phyloP scores from a whole-genome alignment of 1,140 invertebrate genomes.

The Caenorhabditis briggsae region DNA sequence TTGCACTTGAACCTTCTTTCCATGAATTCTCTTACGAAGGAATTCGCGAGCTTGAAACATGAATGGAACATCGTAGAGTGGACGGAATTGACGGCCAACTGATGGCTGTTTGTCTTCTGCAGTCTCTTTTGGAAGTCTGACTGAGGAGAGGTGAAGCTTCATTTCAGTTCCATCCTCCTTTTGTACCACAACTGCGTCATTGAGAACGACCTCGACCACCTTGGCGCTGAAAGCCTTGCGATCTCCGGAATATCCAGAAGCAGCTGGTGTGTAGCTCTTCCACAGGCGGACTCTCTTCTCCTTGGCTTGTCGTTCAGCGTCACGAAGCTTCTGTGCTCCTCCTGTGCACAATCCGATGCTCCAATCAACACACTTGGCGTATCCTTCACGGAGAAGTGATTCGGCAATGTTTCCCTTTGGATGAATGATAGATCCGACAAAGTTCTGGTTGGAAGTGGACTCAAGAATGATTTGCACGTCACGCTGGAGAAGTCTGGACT shows the following conservation, averaged over 20 bases:
- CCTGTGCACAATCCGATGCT: slow-evolving; percentile 85
- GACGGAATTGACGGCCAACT: slow-evolving; percentile 83
- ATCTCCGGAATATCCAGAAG: slow-evolving; percentile 62
- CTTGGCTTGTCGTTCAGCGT: slow-evolving; percentile 89
- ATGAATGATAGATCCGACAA: slow-evolving; percentile 93
- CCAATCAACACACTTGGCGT: slow-evolving; percentile 97
- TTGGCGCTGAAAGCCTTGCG: slow-evolving; percentile 69
- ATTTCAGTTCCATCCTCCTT: slow-evolving; percentile 85
- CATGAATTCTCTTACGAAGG: slow-evolving; percentile 87
- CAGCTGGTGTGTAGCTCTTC: slow-evolving; percentile 84
- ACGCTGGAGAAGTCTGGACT: slow-evolving; percentile 89
- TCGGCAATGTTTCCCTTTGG: slow-evolving; percentile 96
- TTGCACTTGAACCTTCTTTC: slow-evolving; percentile 88
- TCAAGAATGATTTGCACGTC: slow-evolving; percentile 91
- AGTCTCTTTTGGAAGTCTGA: slow-evolving; percentile 87
- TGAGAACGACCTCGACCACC: slow-evolving; percentile 90
- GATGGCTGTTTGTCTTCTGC: slow-evolving; percentile 19
- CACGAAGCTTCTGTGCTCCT: slow-evolving; percentile 87
- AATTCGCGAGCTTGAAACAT: slow-evolving; percentile 98
- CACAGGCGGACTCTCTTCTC: slow-evolving; percentile 88
- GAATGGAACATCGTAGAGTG: slow-evolving; percentile 95
- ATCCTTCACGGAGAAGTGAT: slow-evolving; percentile 88
- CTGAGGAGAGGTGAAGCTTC: slow-evolving; percentile 95
- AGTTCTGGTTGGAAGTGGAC: slow-evolving; percentile 88
- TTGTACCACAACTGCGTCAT: slow-evolving; percentile 91